Evolutionary conservation across 2,113 vertebrate genomes (phyloP).

Genomic region (Antechinus flavipes): DNA sequence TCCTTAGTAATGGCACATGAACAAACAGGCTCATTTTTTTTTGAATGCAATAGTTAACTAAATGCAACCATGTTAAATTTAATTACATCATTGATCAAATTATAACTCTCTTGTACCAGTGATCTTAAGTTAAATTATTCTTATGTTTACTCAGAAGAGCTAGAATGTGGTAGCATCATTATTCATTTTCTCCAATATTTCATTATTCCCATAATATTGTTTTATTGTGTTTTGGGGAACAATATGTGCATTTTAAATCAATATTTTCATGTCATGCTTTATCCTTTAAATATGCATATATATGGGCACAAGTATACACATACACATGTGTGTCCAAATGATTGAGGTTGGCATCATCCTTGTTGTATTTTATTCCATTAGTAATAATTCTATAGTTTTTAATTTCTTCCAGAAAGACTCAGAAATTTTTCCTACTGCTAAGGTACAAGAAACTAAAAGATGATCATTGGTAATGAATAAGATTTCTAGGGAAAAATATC

Average conservation of each 20-base stretch:
- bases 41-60: conserved; percentile 17
- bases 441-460: background rate
- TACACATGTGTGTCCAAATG: background rate
- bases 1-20: background rate
- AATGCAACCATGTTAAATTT: conserved; percentile 1
- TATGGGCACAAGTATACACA: background rate
- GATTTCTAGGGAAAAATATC: conserved; percentile 8
- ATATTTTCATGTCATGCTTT: conserved; percentile 13
- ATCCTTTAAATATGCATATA: conserved; percentile 21
- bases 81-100: background rate
- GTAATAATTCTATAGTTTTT: background rate
- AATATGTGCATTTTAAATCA: conserved; percentile 5
- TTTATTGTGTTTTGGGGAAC: background rate
- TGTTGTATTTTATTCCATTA: background rate
- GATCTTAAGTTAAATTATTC: background rate
- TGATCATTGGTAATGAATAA: background rate
- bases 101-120: background rate
- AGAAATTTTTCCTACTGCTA: background rate
- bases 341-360: background rate
- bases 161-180: background rate
- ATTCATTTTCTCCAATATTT: background rate
- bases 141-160: background rate
- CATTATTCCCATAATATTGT: background rate
- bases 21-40: conserved; percentile 33
- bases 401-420: conserved; percentile 12